phyloP scores from a whole-genome alignment of 2,113 vertebrate genomes.

The Pseudopodoces humilis region DNA sequence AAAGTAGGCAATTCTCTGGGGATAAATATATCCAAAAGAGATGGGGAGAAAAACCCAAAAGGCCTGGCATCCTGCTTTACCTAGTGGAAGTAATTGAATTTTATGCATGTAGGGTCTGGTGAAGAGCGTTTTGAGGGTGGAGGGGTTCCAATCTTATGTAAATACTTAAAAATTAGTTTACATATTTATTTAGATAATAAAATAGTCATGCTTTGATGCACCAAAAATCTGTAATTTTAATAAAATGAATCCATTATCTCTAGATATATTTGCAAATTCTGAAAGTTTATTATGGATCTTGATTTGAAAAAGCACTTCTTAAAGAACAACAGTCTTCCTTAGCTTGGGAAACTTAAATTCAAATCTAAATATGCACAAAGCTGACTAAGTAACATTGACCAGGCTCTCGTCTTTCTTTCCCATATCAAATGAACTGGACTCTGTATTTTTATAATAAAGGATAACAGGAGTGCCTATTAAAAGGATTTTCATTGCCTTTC shows the following conservation, averaged over 20 bases:
- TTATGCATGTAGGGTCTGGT: neutral
- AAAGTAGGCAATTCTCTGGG: neutral
- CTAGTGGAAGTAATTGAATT: neutral
- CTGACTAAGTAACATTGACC: neutral
- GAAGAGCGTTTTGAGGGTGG: neutral
- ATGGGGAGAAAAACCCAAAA: neutral
- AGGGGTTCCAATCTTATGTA: neutral
- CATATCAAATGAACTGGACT: neutral
- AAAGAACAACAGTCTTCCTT: neutral
- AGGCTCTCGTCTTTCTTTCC: neutral
- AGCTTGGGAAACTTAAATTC: neutral
- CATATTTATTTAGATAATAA: neutral
- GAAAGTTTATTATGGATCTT: neutral
- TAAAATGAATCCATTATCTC: neutral
- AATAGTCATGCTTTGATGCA: neutral
- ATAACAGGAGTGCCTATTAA: constrained; percentile 35
- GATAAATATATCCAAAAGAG: neutral
- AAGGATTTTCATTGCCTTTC: constrained; percentile 41
- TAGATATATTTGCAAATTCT: neutral
- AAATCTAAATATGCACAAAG: neutral
- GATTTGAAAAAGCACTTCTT: neutral
- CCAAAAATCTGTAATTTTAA: neutral
- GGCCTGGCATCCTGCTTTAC: neutral
- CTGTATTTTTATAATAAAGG: constrained; percentile 1
- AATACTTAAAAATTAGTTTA: neutral